phyloP scores from a whole-genome alignment of 2,113 vertebrate genomes.

The Podilymbus podiceps region DNA sequence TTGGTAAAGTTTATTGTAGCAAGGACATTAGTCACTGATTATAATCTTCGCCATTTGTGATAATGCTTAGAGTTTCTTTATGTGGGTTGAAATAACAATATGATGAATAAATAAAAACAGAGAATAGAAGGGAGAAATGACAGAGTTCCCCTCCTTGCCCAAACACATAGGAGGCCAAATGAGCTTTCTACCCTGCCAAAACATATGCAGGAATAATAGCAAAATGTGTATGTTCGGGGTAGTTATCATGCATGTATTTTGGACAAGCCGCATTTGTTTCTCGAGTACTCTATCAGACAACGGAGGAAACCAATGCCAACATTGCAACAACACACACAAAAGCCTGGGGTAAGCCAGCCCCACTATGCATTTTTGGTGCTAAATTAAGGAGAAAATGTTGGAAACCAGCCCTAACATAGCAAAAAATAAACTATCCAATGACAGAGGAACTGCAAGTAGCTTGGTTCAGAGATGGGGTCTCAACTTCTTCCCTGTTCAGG shows the following conservation, averaged over 20 bases:
- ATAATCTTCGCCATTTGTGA: background rate
- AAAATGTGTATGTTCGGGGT: background rate
- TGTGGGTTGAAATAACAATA: background rate
- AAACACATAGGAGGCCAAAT: background rate
- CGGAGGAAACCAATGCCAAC: background rate
- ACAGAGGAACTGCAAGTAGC: background rate
- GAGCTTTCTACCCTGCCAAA: slow-evolving; percentile 3
- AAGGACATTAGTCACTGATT: background rate
- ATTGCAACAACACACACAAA: background rate
- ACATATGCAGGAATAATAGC: background rate
- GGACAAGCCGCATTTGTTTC: slow-evolving; percentile 20
- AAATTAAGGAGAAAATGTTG: slow-evolving; percentile 49
- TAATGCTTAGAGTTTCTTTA: background rate
- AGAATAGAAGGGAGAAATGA: background rate
- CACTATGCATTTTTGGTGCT: slow-evolving; percentile 29
- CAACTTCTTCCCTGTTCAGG: background rate
- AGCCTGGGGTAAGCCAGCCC: slow-evolving; percentile 10
- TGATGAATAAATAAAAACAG: slow-evolving; percentile 25
- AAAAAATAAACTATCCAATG: background rate
- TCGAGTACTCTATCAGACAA: background rate
- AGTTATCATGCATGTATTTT: background rate
- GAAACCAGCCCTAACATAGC: background rate
- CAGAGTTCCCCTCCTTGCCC: background rate
- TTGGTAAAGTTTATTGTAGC: slow-evolving; percentile 19
- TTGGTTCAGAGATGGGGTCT: background rate